These are phyloP conservation scores for Noctua pronuba DNA, from an alignment of 2,888 invertebrate genomes.

Conservation along the genomic window DNA sequence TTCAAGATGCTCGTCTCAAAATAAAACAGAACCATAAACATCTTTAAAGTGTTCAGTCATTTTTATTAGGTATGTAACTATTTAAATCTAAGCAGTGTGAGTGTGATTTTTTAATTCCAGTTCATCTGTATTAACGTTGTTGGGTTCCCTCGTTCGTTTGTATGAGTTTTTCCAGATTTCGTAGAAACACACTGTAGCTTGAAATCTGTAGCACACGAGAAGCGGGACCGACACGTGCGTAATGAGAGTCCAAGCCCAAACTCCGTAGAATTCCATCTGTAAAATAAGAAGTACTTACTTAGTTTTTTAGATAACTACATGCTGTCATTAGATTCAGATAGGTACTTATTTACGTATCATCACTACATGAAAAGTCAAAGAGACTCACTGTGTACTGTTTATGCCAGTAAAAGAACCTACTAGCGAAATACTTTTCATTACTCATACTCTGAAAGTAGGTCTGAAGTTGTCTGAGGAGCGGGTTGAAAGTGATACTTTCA, in stretches of 20 bases:
- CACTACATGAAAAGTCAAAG: neutral
- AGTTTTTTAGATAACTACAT: neutral
- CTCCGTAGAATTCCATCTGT: slow-evolving; percentile 92
- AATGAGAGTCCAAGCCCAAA: slow-evolving; percentile 94
- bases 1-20: slow-evolving; percentile 5
- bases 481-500: too few relatives aligned
- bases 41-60: slow-evolving; percentile 38
- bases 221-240: slow-evolving; percentile 93
- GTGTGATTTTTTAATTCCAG: slow-evolving; percentile 84
- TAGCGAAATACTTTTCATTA: neutral
- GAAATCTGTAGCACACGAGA: slow-evolving; percentile 93
- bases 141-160: slow-evolving; percentile 86
- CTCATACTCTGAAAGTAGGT: too few relatives aligned
- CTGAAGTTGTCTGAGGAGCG: too few relatives aligned
- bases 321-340: neutral
- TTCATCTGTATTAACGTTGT: slow-evolving; percentile 73
- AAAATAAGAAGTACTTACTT: neutral
- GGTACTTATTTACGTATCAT: neutral
- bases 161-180: slow-evolving; percentile 95
- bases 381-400: neutral
- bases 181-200: slow-evolving; percentile 94
- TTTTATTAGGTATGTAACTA: slow-evolving; percentile 9
- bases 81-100: slow-evolving; percentile 76
- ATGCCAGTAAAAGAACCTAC: neutral
- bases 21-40: slow-evolving; percentile 17